A percentile compares a stretch with the other conserved stretches of the same genome.
phyloP scores from a whole-genome alignment of 2,113 vertebrate genomes.

The Mobula hypostoma region DNA sequence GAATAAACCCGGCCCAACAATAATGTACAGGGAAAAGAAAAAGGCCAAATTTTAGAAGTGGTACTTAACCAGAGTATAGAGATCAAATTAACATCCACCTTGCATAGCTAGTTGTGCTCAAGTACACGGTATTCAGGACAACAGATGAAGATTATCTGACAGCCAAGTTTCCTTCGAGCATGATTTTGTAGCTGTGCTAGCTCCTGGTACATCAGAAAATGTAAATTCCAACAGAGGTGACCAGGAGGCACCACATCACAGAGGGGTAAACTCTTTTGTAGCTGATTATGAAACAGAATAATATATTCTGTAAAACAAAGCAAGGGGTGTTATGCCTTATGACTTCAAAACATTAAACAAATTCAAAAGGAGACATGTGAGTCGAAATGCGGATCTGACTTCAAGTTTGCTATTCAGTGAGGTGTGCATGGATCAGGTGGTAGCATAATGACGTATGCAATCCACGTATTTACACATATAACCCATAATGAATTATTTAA shows the following conservation, averaged over 20 bases:
- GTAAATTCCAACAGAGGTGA: background rate
- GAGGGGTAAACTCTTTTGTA: background rate
- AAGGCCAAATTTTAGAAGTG: background rate
- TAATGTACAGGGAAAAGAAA: background rate
- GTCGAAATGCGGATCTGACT: too few relatives aligned
- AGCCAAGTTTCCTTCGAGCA: too few relatives aligned
- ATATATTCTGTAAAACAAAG: background rate
- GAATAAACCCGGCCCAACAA: background rate
- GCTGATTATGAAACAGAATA: background rate
- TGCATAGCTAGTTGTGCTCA: background rate
- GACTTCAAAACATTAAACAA: too few relatives aligned
- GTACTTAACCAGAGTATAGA: background rate
- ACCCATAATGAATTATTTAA: too few relatives aligned
- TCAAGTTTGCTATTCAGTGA: too few relatives aligned
- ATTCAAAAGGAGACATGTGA: too few relatives aligned
- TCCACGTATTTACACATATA: too few relatives aligned
- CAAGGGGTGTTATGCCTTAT: background rate
- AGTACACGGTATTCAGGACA: background rate
- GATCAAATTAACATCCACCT: constrained; percentile 14
- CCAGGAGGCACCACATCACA: background rate
- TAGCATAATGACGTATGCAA: too few relatives aligned
- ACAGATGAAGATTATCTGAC: background rate
- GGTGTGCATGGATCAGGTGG: too few relatives aligned
- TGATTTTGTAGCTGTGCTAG: background rate
- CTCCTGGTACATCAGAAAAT: background rate